Evolutionary conservation across 2,113 vertebrate species (phyloP).

Genomic region (Corvus cornix): DNA sequence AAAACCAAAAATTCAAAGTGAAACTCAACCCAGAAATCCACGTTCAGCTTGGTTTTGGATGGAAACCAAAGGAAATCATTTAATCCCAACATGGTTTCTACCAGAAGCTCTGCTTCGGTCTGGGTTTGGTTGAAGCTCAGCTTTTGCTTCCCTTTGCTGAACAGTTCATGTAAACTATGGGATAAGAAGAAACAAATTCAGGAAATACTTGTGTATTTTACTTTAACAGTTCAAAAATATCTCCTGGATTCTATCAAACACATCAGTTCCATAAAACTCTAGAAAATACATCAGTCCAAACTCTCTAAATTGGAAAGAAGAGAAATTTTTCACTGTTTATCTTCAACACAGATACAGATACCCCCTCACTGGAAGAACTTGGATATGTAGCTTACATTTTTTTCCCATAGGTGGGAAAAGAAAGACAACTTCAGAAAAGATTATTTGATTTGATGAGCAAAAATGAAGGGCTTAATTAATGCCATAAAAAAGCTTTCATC

Average conservation of each 20-base stretch:
- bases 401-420: background rate
- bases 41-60: conserved; percentile 61
- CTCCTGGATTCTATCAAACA: conserved; percentile 15
- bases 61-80: conserved; percentile 66
- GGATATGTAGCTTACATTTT: background rate
- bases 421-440: background rate
- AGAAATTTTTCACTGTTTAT: background rate
- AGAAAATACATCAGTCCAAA: background rate
- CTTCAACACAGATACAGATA: background rate
- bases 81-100: conserved; percentile 66
- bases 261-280: background rate
- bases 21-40: conserved; percentile 62
- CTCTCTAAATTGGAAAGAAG: background rate
- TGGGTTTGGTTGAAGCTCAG: conserved; percentile 46
- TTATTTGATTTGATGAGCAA: background rate
- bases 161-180: conserved; percentile 38
- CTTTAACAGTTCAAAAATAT: conserved; percentile 17
- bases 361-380: background rate
- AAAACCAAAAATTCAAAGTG: conserved; percentile 62
- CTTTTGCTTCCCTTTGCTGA: conserved; percentile 56
- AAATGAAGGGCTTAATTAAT: background rate
- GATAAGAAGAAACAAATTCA: conserved; percentile 59
- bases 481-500: background rate
- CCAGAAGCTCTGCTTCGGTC: conserved; percentile 61
- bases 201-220: conserved; percentile 57